Evolutionary conservation across 2,888 invertebrate genomes (phyloP).

Genomic region (Hyles lineata): DNA sequence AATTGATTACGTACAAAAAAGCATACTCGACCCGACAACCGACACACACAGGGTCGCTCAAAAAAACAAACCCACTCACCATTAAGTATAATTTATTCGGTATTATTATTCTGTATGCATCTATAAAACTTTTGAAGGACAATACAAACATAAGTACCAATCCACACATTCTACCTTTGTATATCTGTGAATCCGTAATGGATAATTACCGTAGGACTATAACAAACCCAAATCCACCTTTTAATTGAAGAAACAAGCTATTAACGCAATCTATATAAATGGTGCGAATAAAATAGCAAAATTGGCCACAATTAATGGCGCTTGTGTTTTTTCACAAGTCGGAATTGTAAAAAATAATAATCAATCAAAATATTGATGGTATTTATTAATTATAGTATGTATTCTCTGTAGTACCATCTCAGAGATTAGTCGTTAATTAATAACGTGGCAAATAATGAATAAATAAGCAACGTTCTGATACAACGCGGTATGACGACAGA

Average conservation of each 20-base stretch:
- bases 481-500: conserved; percentile 20
- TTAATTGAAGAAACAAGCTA: conserved; percentile 38
- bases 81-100: conserved; percentile 77
- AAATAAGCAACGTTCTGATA: conserved; percentile 12
- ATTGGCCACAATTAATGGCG: neutral
- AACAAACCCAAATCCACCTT: conserved; percentile 44
- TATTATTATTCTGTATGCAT: conserved; percentile 65
- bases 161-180: conserved; percentile 49
- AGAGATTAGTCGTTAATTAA: conserved; percentile 23
- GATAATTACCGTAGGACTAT: conserved; percentile 56
- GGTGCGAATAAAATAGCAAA: conserved; percentile 21
- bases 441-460: conserved; percentile 24
- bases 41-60: conserved; percentile 51
- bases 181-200: conserved; percentile 43
- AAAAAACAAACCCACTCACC: conserved; percentile 68
- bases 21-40: conserved; percentile 47
- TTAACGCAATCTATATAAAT: conserved; percentile 19
- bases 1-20: conserved; percentile 76
- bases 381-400: neutral
- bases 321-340: neutral
- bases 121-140: conserved; percentile 60
- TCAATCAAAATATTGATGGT: neutral
- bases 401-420: neutral
- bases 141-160: conserved; percentile 43
- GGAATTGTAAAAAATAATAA: neutral